Evolutionary conservation across 2,113 vertebrate genomes (phyloP), one percentile per base, ranked within the genome.

Genomic region (Spilogale gracilis): DNA sequence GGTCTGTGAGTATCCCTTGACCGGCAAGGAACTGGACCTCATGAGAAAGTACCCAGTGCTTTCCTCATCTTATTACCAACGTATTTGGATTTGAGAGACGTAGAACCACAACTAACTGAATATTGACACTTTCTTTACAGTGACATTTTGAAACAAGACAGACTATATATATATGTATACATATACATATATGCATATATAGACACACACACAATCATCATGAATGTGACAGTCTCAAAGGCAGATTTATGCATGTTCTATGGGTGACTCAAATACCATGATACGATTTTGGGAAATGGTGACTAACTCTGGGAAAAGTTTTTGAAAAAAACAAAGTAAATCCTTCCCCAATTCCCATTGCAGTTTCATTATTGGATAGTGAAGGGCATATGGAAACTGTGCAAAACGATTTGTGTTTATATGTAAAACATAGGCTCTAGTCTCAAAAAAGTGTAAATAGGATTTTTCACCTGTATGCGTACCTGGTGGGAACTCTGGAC

Each of bases 91-190:
- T 88, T 78, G 56, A 88, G 58, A 84, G 61, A 63, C 56, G 27
- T 89, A 43, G 82, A 91, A 81, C n/a, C 83, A 58, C 6, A n/a
- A 48, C 80, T 54, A 94, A 38, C 18, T 85, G 63, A 92, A 52
- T 95, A 85, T 80, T 45, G 63, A 30, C 25, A 12, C 38, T 73
- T 95, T 43, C n/a, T 92, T 76, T 60, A 65, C 60, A 67, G 18
- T 95, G 43, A 12, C 18, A 76, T 87, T 90, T 96, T n/a, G 52
- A 93, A 91, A 88, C 76, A 91, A 80, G 76, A 80, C 18, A 65
- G 27, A 67, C 38, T 38, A 38, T 38, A 38, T 38, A 60, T 3
- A 43, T 43, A 18, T 54, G 38, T 38, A 11, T 73, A 21, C 38
- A 45, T 38, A 30, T n/a, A 21, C 48, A 38, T 32, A 5, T 23